Base-by-base conservation (phyloP, 2,113 vertebrate species). In the Desmodus rotundus region DNA sequence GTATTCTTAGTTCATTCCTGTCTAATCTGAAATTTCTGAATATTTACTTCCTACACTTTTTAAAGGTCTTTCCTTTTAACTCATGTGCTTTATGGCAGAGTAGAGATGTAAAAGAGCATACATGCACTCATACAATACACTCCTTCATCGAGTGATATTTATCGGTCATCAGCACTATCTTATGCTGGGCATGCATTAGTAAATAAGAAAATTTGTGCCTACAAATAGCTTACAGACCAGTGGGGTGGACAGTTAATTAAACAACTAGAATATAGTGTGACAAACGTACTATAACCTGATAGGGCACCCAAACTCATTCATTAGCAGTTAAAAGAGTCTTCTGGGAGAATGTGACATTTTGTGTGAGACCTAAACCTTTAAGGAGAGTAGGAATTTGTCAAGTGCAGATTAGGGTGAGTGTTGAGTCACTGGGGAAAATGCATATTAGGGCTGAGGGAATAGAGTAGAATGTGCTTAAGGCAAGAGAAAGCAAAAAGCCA, bases 401-500 rank as follows among this genome's bases (percentile, higher is more conserved):
- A 61, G 19, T 38, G 50, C 63, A 82, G 24, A n/a, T 80, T 20
- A 73, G n/a, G 80, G 22, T 47, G 38, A 81, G 12, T 61, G 15
- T 31, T 80, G 54, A 31, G 47, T 78, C 33, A 88, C 19, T 31
- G 20, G 16, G 61, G 36, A 88, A 5, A 20, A 47, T 68, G 52
- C 88, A 38, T 87, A 33, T 83, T 63, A 26, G 45, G 41, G 9
- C 31, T 92, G 36, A 84, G 7, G 4, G 15, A 89, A 63, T 20
- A 76, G 31, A 67, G 47, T 54, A 87, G 43, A 73, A 92, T 31
- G 15, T 70, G 68, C n/a, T 43, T 43, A 84, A 76, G 45, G 19
- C 54, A 82, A 47, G 56, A 91, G 58, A 92, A 91, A 92, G 56
- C 45, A 96, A 87, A 91, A 56, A 87, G 15, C 36, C 43, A 54